Evolutionary conservation across 2,797 vertebrate genomes (phyloP), one percentile per base, ranked within the genome.

Genomic region (Cephalopachus bancanus): DNA sequence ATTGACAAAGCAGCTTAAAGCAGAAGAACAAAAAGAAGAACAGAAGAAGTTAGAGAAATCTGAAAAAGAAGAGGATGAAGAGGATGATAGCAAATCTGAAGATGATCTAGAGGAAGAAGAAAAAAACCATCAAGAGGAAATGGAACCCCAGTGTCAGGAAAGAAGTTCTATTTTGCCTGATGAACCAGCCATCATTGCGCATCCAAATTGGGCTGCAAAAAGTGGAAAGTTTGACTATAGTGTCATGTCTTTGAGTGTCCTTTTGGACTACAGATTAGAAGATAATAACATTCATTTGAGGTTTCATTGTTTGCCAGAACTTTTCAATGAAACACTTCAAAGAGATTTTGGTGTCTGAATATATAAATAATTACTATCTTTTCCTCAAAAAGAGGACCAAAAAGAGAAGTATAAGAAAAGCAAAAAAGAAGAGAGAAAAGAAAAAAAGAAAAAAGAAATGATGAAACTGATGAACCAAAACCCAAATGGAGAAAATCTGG

Each of bases 261-360:
- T 99, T 85, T 98, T 99, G 98, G 99, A 99, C 98, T 99, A 99
- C 81, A 99, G 99, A 89, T 98, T 99, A 95, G 99, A 99, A 75
- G 99, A 99, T 97, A 99, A 99, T 97, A 99, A 99, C 99, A 99
- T 98, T 99, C 99, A 7, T 99, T 99, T 98, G 99, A 99, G 99
- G 99, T 99, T 60, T 99, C 99, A 2, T 98, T 99, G 91, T 99
- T 99, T 98, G 99, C 99, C 99, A n/a, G 99, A 99, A 98, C 99
- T 99, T 95, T 99, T 99, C 97, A 99, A 99, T 95, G 99, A 99
- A 98, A 99, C 99, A 99, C 99, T 99, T 95, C 99, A 99, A 98
- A 99, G 99, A 98, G 99, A 99, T 98, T 99, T 99, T 98, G 99
- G 99, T 67, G 99, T 99, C 95, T 99, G 99, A 92, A 99, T 99